phyloP scores from a whole-genome alignment of 2,888 invertebrate species.

The Sacculina carcini region DNA sequence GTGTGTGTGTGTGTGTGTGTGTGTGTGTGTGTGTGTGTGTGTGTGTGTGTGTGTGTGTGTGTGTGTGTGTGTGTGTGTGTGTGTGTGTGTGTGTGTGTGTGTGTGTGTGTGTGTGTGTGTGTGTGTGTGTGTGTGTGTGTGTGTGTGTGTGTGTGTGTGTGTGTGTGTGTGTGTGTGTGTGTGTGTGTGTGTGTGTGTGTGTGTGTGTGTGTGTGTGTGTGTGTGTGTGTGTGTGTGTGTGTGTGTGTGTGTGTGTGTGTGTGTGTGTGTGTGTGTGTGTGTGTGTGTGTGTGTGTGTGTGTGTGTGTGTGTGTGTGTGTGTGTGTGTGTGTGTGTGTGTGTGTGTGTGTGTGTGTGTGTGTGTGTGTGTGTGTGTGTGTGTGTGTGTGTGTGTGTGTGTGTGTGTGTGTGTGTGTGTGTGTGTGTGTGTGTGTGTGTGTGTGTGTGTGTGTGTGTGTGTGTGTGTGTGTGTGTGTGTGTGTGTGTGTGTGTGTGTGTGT shows the following conservation, averaged over 20 bases:
- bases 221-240: neutral
- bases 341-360: neutral
- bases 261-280: slow-evolving; percentile 5
- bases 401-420: neutral
- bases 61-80: neutral
- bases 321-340: neutral
- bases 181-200: no score
- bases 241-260: slow-evolving; percentile 4
- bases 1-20: neutral
- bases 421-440: slow-evolving; percentile 2
- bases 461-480: neutral
- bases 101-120: neutral
- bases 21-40: neutral
- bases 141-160: no score
- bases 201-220: neutral
- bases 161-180: neutral
- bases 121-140: neutral
- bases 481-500: neutral
- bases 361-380: slow-evolving; percentile 3
- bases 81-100: neutral
- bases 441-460: neutral
- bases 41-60: slow-evolving; percentile 2
- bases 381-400: neutral
- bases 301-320: slow-evolving; percentile 1
- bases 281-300: slow-evolving; percentile 3